phyloP scores from a whole-genome alignment of 2,797 vertebrate species.

The Buphagus erythrorhynchus region DNA sequence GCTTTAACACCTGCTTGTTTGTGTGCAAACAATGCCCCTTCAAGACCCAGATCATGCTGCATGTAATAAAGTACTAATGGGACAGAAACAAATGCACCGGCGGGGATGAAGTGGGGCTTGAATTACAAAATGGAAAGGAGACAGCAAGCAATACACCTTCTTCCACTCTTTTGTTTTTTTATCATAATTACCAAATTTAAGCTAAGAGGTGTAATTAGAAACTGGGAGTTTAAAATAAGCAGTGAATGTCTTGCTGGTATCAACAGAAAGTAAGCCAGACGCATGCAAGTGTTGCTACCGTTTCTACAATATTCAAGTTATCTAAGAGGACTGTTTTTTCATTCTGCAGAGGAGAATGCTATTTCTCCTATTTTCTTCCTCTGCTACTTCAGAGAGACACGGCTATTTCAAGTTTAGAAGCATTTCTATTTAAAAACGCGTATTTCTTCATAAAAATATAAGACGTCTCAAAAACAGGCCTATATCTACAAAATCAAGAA shows the following conservation, averaged over 20 bases:
- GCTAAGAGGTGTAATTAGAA: background rate
- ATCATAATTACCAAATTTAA: background rate
- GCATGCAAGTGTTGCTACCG: background rate
- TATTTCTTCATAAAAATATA: background rate
- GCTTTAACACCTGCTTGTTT: background rate
- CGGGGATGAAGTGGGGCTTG: background rate
- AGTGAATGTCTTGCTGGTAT: background rate
- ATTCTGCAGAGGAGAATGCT: background rate
- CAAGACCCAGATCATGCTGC: background rate
- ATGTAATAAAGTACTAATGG: background rate
- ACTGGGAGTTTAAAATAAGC: background rate
- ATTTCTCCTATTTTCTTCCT: too few species aligned
- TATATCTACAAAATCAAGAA: background rate
- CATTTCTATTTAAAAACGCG: background rate
- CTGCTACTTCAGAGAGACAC: too few species aligned
- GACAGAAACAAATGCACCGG: background rate
- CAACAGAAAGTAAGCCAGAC: background rate
- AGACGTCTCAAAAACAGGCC: background rate
- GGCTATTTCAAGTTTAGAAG: background rate
- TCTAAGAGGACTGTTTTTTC: background rate
- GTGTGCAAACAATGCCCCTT: background rate
- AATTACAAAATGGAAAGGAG: background rate
- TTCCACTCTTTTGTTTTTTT: background rate
- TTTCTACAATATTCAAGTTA: background rate
- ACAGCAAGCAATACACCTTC: background rate